These are phyloP conservation scores for Calypte anna DNA, from an alignment of 2,113 vertebrate species.

Conservation along the genomic window DNA sequence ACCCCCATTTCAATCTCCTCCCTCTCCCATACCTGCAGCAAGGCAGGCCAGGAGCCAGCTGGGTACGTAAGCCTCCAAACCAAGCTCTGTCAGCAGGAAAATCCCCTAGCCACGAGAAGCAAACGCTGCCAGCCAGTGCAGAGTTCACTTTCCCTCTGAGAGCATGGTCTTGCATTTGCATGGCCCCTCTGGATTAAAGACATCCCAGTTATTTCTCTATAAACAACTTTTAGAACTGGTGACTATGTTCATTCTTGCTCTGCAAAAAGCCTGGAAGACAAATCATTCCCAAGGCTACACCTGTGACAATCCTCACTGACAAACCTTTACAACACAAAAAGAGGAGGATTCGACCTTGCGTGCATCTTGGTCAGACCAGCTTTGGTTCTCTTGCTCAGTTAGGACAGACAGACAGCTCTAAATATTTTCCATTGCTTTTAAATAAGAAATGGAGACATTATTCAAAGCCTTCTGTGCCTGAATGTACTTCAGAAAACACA, in stretches of 20 bases:
- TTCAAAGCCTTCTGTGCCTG: neutral
- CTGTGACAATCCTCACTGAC: neutral
- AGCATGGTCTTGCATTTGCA: neutral
- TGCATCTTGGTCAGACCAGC: neutral
- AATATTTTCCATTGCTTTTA: neutral
- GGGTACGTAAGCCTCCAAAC: neutral
- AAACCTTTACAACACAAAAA: neutral
- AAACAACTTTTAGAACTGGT: neutral
- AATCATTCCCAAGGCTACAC: neutral
- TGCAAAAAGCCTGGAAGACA: neutral
- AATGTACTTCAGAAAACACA: neutral
- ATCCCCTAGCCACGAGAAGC: neutral
- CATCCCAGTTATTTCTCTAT: slow-evolving; percentile 26
- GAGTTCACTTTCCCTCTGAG: slow-evolving; percentile 26
- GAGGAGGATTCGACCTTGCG: neutral
- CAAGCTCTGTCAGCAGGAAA: slow-evolving; percentile 38
- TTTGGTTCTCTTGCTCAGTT: neutral
- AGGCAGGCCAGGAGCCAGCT: neutral
- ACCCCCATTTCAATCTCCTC: neutral
- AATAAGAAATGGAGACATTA: neutral
- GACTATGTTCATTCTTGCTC: neutral
- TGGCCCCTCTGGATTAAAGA: neutral
- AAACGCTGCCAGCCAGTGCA: slow-evolving; percentile 1
- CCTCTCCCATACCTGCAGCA: slow-evolving; percentile 14
- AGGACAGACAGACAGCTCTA: neutral